Evolutionary conservation across 2,888 invertebrate genomes (phyloP).

Genomic region (Heliothis peltigera): DNA sequence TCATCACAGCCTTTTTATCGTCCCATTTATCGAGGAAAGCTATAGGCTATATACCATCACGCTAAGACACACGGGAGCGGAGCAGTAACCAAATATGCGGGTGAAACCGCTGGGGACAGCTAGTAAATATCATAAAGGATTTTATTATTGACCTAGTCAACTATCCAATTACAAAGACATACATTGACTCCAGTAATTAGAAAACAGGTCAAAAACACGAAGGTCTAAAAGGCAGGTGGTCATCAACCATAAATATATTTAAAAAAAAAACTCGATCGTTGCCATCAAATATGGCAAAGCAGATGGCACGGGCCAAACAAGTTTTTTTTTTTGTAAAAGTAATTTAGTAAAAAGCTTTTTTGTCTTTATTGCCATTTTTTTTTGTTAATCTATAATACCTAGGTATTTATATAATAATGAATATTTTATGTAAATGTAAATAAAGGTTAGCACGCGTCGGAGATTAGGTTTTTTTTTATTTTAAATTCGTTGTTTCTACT

Average conservation of each 20-base stretch:
- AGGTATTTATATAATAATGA: background rate
- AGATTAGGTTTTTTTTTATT: background rate
- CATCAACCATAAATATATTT: constrained; percentile 37
- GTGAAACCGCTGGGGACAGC: no score
- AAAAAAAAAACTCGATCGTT: constrained; percentile 42
- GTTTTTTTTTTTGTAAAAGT: constrained; percentile 17
- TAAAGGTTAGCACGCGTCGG: background rate
- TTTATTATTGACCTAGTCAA: no score
- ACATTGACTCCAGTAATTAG: no score
- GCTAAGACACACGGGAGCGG: no score
- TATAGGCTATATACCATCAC: no score
- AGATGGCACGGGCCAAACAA: constrained; percentile 66
- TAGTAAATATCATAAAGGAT: no score
- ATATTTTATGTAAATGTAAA: no score
- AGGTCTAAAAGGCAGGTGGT: constrained; percentile 58
- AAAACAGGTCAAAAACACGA: no score
- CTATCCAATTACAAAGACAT: no score
- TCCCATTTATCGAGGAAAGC: no score
- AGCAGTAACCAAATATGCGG: no score
- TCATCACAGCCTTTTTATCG: no score
- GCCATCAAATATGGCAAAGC: constrained; percentile 47
- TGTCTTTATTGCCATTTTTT: background rate
- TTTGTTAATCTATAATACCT: background rate
- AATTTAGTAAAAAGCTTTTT: constrained; percentile 1
- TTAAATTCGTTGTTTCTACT: background rate